These are phyloP conservation scores for Guaruba guarouba DNA, from an alignment of 2,113 vertebrate species.

Conservation along the genomic window DNA sequence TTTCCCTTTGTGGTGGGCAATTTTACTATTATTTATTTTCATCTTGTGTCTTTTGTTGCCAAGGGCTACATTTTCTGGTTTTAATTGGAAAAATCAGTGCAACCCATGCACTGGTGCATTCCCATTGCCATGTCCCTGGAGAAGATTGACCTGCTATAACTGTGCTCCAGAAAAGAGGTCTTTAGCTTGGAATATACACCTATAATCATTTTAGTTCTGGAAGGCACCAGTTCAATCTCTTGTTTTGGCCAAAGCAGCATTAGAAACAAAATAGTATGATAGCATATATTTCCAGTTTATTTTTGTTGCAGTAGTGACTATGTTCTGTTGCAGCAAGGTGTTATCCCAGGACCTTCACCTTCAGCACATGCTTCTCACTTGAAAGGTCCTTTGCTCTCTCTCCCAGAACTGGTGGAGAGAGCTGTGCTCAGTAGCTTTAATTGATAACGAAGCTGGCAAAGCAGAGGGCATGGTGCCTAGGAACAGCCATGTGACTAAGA, in stretches of 20 bases:
- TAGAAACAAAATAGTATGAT: not conserved
- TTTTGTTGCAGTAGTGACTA: not conserved
- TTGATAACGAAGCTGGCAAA: not conserved
- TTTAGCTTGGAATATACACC: not conserved
- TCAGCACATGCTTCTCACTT: not conserved
- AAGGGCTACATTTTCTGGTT: not conserved
- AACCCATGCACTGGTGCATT: not conserved
- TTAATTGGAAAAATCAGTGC: constrained; percentile 4
- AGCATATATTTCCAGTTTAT: not conserved
- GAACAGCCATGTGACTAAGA: not conserved
- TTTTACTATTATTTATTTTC: constrained; percentile 3
- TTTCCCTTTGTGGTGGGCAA: not conserved
- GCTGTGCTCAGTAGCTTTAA: not conserved
- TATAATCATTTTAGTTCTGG: not conserved
- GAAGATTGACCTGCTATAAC: not conserved
- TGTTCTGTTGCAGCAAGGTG: not conserved
- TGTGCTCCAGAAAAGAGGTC: not conserved
- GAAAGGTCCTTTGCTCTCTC: not conserved
- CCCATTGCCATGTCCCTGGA: not conserved
- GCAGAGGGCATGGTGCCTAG: not conserved
- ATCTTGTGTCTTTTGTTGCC: not conserved
- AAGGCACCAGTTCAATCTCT: not conserved
- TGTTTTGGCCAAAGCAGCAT: not conserved
- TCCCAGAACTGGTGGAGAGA: not conserved
- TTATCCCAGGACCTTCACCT: not conserved